phyloP scores from a whole-genome alignment of 2,888 invertebrate species.

The Drosophila borborema region DNA sequence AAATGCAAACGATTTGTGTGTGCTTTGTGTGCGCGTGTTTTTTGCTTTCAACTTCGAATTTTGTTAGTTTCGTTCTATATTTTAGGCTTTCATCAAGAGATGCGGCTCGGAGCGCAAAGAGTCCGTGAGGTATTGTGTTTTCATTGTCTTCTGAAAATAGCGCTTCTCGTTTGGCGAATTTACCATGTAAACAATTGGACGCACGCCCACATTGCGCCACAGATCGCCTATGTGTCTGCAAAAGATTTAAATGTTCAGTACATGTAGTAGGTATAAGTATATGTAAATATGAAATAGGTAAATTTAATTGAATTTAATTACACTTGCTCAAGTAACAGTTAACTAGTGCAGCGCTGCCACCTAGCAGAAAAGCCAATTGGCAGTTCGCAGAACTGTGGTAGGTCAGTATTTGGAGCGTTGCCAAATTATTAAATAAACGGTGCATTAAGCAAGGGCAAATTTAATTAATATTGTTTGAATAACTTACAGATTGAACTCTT shows the following conservation, averaged over 20 bases:
- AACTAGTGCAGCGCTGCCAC: neutral
- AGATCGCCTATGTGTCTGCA: constrained; percentile 84
- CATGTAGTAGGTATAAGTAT: neutral
- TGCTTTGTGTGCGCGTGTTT: constrained; percentile 29
- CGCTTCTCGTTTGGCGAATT: constrained; percentile 85
- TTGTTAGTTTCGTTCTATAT: constrained; percentile 43
- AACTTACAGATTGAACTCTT: constrained; percentile 85
- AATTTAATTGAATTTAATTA: neutral
- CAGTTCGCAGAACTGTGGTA: neutral
- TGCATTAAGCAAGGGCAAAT: neutral
- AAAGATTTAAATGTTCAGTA: constrained; percentile 9
- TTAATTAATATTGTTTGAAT: neutral
- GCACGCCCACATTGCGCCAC: constrained; percentile 85
- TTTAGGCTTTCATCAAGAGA: constrained; percentile 83
- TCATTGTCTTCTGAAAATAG: constrained; percentile 85
- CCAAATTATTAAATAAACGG: neutral
- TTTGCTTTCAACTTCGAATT: constrained; percentile 15
- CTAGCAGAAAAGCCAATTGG: neutral
- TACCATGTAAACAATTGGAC: constrained; percentile 85
- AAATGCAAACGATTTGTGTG: constrained; percentile 61
- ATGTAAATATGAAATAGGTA: neutral
- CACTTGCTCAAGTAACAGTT: neutral
- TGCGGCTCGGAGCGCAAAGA: constrained; percentile 85
- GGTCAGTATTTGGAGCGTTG: neutral
- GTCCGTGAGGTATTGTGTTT: constrained; percentile 85